Evolutionary conservation across 2,797 vertebrate species (phyloP).

Genomic region (Sparus aurata): DNA sequence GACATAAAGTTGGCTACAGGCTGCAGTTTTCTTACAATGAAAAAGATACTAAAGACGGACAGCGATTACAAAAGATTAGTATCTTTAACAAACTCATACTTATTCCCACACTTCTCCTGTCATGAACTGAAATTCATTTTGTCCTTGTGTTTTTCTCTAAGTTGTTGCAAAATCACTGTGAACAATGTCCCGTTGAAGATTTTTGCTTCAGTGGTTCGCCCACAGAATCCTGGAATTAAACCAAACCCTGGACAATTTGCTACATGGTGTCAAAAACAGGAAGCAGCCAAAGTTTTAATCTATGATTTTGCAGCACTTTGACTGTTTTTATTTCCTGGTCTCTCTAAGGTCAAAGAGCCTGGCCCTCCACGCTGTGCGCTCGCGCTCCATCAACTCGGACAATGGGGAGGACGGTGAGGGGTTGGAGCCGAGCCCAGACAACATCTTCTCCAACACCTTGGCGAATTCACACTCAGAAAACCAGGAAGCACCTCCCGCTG

Average conservation of each 20-base stretch:
- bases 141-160: neutral
- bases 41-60: neutral
- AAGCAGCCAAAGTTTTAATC: neutral
- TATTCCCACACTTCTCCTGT: neutral
- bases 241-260: neutral
- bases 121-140: neutral
- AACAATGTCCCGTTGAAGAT: neutral
- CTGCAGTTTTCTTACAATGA: neutral
- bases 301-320: neutral
- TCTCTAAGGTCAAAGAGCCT: conserved; percentile 92
- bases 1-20: neutral
- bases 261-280: neutral
- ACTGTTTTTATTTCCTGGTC: conserved; percentile 13
- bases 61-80: neutral
- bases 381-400: conserved; percentile 84
- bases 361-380: conserved; percentile 85
- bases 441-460: conserved; percentile 78
- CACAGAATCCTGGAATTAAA: conserved; percentile 1
- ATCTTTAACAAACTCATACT: neutral
- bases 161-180: conserved; percentile 4
- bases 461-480: conserved; percentile 72
- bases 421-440: conserved; percentile 76
- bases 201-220: conserved; percentile 17
- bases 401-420: conserved; percentile 79
- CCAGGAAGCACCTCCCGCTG: conserved; percentile 39